These are phyloP conservation scores for Aspidapion aeneum DNA, from an alignment of 2,888 invertebrate genomes.

Conservation along the genomic window DNA sequence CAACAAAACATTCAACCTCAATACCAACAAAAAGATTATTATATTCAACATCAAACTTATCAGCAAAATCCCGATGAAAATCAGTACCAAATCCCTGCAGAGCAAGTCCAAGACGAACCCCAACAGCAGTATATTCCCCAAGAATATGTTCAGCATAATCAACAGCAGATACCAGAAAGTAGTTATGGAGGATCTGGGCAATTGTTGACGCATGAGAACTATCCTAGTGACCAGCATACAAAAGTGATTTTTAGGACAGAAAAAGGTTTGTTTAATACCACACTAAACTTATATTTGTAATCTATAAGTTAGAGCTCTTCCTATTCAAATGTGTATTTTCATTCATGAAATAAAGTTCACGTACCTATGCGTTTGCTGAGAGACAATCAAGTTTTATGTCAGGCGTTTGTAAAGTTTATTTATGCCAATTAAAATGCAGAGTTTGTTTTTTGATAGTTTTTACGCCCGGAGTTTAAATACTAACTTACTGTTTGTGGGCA, in stretches of 20 bases:
- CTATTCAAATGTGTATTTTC: too few species aligned
- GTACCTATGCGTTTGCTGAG: too few species aligned
- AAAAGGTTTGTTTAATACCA: slow-evolving; percentile 21
- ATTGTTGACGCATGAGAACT: slow-evolving; percentile 54
- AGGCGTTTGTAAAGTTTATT: too few species aligned
- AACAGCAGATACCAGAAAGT: background rate
- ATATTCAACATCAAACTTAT: slow-evolving; percentile 2
- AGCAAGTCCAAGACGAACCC: background rate
- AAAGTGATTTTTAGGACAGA: slow-evolving; percentile 50
- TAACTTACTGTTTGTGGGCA: too few species aligned
- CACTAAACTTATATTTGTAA: too few species aligned
- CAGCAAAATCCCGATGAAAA: background rate
- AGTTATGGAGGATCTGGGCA: slow-evolving; percentile 12
- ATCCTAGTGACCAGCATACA: slow-evolving; percentile 57
- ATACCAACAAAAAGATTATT: slow-evolving; percentile 2
- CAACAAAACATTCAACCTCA: slow-evolving; percentile 15
- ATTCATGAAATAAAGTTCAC: too few species aligned
- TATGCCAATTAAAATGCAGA: too few species aligned
- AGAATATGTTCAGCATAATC: background rate
- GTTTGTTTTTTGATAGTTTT: too few species aligned
- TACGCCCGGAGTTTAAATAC: too few species aligned
- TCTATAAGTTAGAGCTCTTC: too few species aligned
- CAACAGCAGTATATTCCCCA: background rate
- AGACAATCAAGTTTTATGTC: too few species aligned
- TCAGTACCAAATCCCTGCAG: background rate